phyloP scores from a whole-genome alignment of 2,888 invertebrate species.

The Troides aeacus region DNA sequence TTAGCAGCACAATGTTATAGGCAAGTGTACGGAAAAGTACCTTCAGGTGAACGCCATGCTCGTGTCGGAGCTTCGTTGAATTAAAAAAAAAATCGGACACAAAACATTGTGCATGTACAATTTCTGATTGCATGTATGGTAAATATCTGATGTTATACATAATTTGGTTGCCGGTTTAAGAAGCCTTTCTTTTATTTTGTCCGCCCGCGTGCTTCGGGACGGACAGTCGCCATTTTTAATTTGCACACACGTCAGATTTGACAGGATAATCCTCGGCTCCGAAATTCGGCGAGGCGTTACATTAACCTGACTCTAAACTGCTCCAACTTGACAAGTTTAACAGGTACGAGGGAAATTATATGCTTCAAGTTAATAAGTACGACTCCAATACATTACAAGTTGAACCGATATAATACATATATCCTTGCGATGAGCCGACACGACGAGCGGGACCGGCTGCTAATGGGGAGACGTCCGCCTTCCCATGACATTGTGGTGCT shows the following conservation, averaged over 20 bases:
- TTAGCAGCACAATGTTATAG: too few species aligned
- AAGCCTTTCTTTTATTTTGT: slow-evolving; percentile 3
- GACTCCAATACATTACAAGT: too few species aligned
- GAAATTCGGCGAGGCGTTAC: slow-evolving; percentile 33
- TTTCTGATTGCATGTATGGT: background rate
- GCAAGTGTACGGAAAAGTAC: too few species aligned
- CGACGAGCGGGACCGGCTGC: too few species aligned
- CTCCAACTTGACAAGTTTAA: slow-evolving; percentile 20
- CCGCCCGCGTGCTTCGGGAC: slow-evolving; percentile 29
- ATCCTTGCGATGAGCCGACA: too few species aligned
- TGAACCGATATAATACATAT: too few species aligned
- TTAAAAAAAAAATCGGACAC: too few species aligned
- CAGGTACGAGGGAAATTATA: slow-evolving; percentile 10
- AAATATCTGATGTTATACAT: background rate
- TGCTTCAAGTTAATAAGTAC: background rate
- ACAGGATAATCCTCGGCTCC: slow-evolving; percentile 57
- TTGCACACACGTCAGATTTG: slow-evolving; percentile 60
- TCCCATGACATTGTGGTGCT: too few species aligned
- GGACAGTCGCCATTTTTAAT: slow-evolving; percentile 49
- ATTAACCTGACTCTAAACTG: slow-evolving; percentile 22
- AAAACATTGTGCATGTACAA: background rate
- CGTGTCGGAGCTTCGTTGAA: too few species aligned
- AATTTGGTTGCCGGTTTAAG: slow-evolving; percentile 4
- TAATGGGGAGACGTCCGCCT: too few species aligned
- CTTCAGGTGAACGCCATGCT: too few species aligned